Evolutionary conservation across 2,113 vertebrate species (phyloP).

Genomic region (Laterallus jamaicensis): DNA sequence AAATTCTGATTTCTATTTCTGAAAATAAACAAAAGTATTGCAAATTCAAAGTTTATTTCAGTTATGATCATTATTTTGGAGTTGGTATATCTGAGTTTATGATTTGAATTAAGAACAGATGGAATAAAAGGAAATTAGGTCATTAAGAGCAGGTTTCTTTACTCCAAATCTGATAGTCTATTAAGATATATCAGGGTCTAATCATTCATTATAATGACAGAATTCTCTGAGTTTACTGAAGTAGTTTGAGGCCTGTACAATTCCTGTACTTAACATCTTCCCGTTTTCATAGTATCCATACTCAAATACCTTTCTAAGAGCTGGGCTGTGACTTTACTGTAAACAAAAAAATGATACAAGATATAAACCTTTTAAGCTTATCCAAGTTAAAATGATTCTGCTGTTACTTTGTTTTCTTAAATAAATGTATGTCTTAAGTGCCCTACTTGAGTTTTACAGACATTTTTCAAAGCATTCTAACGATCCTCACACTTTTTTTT

Average conservation of each 20-base stretch:
- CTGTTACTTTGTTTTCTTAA: background rate
- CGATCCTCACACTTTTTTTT: background rate
- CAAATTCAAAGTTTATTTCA: background rate
- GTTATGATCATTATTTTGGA: background rate
- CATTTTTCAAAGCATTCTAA: background rate
- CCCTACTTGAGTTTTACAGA: background rate
- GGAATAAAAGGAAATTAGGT: background rate
- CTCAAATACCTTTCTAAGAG: background rate
- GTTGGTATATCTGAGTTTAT: background rate
- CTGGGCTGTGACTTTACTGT: background rate
- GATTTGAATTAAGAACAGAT: background rate
- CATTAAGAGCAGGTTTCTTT: background rate
- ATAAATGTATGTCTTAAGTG: background rate
- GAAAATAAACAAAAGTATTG: background rate
- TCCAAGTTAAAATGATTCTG: background rate
- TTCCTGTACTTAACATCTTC: background rate
- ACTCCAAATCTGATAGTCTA: background rate
- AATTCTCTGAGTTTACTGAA: background rate
- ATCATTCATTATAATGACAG: background rate
- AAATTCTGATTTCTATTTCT: background rate
- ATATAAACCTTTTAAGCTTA: background rate
- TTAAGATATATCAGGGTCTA: background rate
- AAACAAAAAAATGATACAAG: background rate
- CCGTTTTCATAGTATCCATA: background rate
- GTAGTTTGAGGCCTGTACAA: background rate